Evolutionary conservation across 2,888 invertebrate genomes (phyloP), one percentile per base, ranked within the genome.

Genomic region (Hecatera dysodea): DNA sequence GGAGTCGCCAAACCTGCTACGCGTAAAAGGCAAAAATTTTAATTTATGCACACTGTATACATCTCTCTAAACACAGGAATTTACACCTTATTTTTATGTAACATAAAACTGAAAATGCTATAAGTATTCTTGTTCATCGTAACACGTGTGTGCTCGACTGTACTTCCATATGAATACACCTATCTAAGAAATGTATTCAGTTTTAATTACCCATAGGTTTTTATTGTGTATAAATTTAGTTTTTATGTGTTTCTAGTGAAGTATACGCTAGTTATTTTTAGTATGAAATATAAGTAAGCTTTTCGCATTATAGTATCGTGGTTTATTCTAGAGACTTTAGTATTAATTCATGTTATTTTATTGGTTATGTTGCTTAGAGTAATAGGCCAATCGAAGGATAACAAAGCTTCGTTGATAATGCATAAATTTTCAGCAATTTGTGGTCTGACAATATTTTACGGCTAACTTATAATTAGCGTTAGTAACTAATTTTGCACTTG

Each of bases 1-100:
- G 91, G 90, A 91, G 91, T 87, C 81, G 87, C 82, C 82, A 87
- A 92, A 94, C 94, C 92, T 85, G 94, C 94, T 93, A 77, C 69
- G 42, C 75, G 78, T 80, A 88, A 87, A 90, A 85, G 82, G 86
- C 80, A 88, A 88, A 89, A 86, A 72, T 65, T 64, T 62, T 72
- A 86, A 84, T 84, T 82, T 83, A 82, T 86, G 73, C 78, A 50
- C 57, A 39, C 52, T 55, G 56, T 63, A 67, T 57, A 55, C 19
- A 33, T 63, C 7, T 5, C 8, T 0, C 9, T 6, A 24, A 36
- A 33, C 69, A 71, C 8, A 2, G 6, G 17, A 76, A 39, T 65
- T 65, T 50, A 19, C 12, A 67, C 70, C n/a, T 64, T 76, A 66
- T 69, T 48, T 55, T 11, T 24, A 12, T 9, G 0, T 0, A 0